phyloP scores from a whole-genome alignment of 2,113 vertebrate species.

The Serilophus lunatus region DNA sequence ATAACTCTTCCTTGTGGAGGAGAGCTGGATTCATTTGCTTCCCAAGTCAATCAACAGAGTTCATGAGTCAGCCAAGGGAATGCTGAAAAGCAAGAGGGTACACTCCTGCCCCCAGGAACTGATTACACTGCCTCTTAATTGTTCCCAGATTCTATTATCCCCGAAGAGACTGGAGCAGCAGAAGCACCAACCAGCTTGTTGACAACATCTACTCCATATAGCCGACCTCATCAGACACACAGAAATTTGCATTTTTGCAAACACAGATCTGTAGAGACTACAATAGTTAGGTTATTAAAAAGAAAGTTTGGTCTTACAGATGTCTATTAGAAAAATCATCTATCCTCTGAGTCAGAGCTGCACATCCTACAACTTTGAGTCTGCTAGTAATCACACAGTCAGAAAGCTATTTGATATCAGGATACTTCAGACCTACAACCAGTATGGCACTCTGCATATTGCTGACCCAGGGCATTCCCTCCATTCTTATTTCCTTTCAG shows the following conservation, averaged over 20 bases:
- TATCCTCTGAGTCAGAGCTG: background rate
- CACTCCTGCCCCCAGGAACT: slow-evolving; percentile 46
- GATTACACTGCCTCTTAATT: slow-evolving; percentile 55
- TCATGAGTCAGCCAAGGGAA: slow-evolving; percentile 62
- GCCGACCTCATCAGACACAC: background rate
- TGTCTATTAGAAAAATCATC: background rate
- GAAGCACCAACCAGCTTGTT: slow-evolving; percentile 36
- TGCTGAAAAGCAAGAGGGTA: slow-evolving; percentile 62
- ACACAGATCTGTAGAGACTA: background rate
- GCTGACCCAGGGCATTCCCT: background rate
- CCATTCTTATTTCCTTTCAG: background rate
- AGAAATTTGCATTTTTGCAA: slow-evolving; percentile 41
- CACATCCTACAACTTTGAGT: background rate
- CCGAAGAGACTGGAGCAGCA: slow-evolving; percentile 7
- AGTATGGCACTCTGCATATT: background rate
- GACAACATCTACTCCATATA: slow-evolving; percentile 34
- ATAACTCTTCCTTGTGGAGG: slow-evolving; percentile 52
- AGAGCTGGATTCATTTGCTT: slow-evolving; percentile 56
- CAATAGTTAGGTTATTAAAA: background rate
- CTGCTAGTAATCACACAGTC: background rate
- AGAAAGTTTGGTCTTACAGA: background rate
- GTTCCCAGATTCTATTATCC: slow-evolving; percentile 64
- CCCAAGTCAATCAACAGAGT: slow-evolving; percentile 62
- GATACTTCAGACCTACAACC: background rate
- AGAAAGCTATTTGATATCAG: background rate